A percentile compares a stretch with the other conserved stretches of the same genome.
Evolutionary conservation across 1,140 invertebrate genomes (phyloP).

Genomic region (Achroia grisella): DNA sequence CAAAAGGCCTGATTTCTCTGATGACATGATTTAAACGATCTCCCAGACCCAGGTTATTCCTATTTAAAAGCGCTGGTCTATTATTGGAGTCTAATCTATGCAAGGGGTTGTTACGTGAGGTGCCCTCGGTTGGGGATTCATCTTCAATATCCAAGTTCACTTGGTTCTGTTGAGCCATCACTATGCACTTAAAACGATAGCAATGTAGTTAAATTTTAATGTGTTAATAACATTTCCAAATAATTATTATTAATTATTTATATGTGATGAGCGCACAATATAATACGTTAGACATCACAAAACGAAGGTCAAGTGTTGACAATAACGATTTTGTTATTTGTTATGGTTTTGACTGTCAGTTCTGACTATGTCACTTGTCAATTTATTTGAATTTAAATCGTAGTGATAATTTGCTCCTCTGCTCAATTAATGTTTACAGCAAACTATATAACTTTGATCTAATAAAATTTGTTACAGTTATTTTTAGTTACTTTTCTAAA

Average conservation of each 20-base stretch:
- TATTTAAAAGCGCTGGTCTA: conserved; percentile 35
- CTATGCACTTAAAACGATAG: conserved; percentile 13
- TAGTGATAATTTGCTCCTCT: no score
- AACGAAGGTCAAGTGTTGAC: conserved; percentile 3
- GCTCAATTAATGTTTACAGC: no score
- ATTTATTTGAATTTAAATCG: no score
- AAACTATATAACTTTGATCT: no score
- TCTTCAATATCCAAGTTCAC: conserved; percentile 57
- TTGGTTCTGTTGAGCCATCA: conserved; percentile 58
- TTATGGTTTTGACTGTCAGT: no score
- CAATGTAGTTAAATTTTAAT: conserved; percentile 10
- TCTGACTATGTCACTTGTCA: no score
- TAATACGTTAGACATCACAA: no score
- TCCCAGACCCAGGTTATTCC: conserved; percentile 51
- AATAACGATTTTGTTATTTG: no score
- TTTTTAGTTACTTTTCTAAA: no score
- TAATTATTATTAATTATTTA: conserved; percentile 19
- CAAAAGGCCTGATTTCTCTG: conserved; percentile 59
- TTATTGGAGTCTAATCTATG: conserved; percentile 48
- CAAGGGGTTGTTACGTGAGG: conserved; percentile 34
- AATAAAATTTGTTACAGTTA: no score
- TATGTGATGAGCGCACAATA: conserved; percentile 1
- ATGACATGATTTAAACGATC: conserved; percentile 61
- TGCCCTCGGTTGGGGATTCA: conserved; percentile 37
- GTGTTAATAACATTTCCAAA: conserved; percentile 31